These are phyloP conservation scores for Lasioglossum malachurum DNA, from an alignment of 2,888 invertebrate genomes.

Conservation along the genomic window DNA sequence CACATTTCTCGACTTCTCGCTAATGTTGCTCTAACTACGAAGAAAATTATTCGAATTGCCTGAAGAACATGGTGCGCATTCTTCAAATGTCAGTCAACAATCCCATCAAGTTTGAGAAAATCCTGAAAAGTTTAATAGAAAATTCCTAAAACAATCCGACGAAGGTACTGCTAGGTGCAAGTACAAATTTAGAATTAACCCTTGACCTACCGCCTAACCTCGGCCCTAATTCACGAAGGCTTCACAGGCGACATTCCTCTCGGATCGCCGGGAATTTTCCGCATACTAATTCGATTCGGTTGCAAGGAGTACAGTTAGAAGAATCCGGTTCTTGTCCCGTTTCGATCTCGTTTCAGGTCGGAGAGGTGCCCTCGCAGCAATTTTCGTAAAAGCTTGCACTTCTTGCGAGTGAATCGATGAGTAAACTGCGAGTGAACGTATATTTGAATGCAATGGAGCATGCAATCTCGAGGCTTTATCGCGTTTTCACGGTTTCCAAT, in stretches of 20 bases:
- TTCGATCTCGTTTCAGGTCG: neutral
- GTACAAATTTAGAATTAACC: neutral
- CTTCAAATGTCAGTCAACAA: no score
- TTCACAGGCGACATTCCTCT: neutral
- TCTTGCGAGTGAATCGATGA: constrained; percentile 9
- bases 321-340: neutral
- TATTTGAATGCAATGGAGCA: constrained; percentile 20
- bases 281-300: neutral
- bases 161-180: neutral
- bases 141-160: neutral
- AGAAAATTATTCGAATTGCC: neutral
- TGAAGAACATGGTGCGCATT: neutral
- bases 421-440: constrained; percentile 8
- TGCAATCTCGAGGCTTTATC: constrained; percentile 21
- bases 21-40: neutral
- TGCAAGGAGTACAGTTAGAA: neutral
- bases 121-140: neutral
- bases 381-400: constrained; percentile 22
- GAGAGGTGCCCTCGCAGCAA: neutral
- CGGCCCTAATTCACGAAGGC: neutral
- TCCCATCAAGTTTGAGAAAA: neutral
- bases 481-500: constrained; percentile 29
- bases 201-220: neutral
- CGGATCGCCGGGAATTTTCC: neutral
- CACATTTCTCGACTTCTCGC: neutral